Conservation (phyloP, 1,140 invertebrate species). For the Musca domestica region DNA sequence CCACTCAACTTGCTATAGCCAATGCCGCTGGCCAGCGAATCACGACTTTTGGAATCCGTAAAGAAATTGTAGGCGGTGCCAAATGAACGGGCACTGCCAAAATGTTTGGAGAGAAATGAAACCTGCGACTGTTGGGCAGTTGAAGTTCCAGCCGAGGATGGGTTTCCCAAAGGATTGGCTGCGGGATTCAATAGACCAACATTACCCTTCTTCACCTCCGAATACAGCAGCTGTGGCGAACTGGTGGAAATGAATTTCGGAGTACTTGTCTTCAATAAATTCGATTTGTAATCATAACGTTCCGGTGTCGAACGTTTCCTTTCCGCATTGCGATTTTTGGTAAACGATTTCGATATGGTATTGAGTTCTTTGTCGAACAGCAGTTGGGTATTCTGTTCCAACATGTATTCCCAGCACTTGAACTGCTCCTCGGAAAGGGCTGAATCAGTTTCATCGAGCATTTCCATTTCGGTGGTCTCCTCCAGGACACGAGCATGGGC, state of each 20-base stretch:
- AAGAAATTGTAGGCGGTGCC: conserved; percentile 49
- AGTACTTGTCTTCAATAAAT: conserved; percentile 40
- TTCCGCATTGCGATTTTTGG: conserved; percentile 49
- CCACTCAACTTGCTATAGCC: conserved; percentile 58
- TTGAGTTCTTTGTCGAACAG: conserved; percentile 85
- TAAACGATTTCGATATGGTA: conserved; percentile 68
- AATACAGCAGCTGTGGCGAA: conserved; percentile 37
- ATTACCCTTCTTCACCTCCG: conserved; percentile 23
- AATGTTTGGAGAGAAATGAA: conserved; percentile 71
- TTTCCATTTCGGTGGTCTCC: conserved; percentile 62
- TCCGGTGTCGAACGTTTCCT: conserved; percentile 48
- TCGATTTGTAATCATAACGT: conserved; percentile 43
- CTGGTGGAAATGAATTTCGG: conserved; percentile 51
- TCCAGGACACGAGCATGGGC: conserved; percentile 50
- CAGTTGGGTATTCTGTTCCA: conserved; percentile 85
- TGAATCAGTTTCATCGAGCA: conserved; percentile 63
- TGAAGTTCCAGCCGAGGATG: conserved; percentile 20
- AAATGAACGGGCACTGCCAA: conserved; percentile 75
- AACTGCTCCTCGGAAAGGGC: conserved; percentile 78
- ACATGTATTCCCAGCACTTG: conserved; percentile 90
- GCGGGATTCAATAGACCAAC: too few species aligned
- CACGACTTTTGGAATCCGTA: conserved; percentile 52
- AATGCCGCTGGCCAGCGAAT: conserved; percentile 31
- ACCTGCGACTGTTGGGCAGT: conserved; percentile 32
- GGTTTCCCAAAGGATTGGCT: too few species aligned